Percentiles rank a stretch among this genome's conserved stretches.
These are phyloP conservation scores for Tauraco hartlaubi DNA, from an alignment of 2,797 vertebrate species.

Conservation along the genomic window DNA sequence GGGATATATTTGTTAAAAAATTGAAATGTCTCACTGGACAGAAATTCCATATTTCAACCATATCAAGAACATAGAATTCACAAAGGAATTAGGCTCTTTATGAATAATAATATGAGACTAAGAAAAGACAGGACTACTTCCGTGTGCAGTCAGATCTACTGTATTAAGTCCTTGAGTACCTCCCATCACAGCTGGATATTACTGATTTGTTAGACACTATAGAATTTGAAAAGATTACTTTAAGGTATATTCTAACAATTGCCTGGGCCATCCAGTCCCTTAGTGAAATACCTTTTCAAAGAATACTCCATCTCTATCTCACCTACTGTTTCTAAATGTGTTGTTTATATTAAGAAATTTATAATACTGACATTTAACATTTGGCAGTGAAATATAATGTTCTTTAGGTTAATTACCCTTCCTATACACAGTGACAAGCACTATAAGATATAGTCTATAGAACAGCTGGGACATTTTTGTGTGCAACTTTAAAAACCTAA, in stretches of 20 bases:
- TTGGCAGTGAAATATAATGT: slow-evolving; percentile 60
- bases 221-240: slow-evolving; percentile 5
- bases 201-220: background rate
- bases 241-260: background rate
- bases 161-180: background rate
- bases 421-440: slow-evolving; percentile 27
- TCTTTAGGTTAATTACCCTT: slow-evolving; percentile 58
- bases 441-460: background rate
- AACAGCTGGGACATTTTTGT: slow-evolving; percentile 44
- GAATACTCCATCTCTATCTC: background rate
- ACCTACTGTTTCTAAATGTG: slow-evolving; percentile 7
- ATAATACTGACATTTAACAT: slow-evolving; percentile 56
- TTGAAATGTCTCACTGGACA: background rate
- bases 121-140: background rate
- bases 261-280: background rate
- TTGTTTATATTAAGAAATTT: slow-evolving; percentile 56
- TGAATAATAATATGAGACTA: background rate
- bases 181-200: background rate
- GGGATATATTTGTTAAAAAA: background rate
- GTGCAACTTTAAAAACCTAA: slow-evolving; percentile 28
- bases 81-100: background rate
- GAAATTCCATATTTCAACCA: background rate
- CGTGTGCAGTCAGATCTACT: background rate
- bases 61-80: background rate
- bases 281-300: slow-evolving; percentile 10